phyloP scores from a whole-genome alignment of 35 echinoderm and acorn worm genomes.

The Apostichopus californicus region DNA sequence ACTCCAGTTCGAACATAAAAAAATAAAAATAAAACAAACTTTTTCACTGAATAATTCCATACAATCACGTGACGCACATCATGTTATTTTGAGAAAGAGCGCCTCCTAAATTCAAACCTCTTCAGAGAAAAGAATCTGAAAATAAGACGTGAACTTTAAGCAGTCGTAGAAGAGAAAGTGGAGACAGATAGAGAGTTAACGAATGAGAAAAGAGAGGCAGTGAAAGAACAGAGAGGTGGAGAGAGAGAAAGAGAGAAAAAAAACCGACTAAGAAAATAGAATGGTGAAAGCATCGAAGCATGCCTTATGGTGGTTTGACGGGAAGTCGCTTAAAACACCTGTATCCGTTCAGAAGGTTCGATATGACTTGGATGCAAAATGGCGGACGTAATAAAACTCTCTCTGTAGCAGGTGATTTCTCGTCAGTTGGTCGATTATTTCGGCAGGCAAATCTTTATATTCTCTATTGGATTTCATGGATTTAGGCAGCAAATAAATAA shows the following conservation, averaged over 20 bases:
- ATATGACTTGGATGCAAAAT: constrained; percentile 34
- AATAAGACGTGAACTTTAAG: not conserved
- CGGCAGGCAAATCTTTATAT: constrained; percentile 5
- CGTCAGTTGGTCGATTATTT: constrained; percentile 30
- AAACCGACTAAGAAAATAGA: not conserved
- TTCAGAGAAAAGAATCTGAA: too few species aligned
- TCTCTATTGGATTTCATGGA: not conserved
- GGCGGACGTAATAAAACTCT: constrained; percentile 26
- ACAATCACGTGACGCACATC: too few species aligned
- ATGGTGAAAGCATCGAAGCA: not conserved
- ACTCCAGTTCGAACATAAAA: too few species aligned
- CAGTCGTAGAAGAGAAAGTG: not conserved
- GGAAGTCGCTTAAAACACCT: constrained; percentile 34
- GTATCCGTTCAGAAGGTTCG: constrained; percentile 37
- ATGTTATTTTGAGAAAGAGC: too few species aligned
- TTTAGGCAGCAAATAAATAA: constrained; percentile 8
- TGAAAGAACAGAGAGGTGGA: not conserved
- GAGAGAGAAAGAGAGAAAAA: not conserved
- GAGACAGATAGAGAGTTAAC: not conserved
- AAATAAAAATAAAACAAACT: too few species aligned
- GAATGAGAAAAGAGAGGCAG: not conserved
- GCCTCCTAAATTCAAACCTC: too few species aligned
- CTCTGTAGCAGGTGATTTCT: constrained; percentile 22
- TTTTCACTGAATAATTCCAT: too few species aligned
- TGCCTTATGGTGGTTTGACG: constrained; percentile 22